Conservation (phyloP, 2,797 vertebrate genomes). For the Buceros bicornis region DNA sequence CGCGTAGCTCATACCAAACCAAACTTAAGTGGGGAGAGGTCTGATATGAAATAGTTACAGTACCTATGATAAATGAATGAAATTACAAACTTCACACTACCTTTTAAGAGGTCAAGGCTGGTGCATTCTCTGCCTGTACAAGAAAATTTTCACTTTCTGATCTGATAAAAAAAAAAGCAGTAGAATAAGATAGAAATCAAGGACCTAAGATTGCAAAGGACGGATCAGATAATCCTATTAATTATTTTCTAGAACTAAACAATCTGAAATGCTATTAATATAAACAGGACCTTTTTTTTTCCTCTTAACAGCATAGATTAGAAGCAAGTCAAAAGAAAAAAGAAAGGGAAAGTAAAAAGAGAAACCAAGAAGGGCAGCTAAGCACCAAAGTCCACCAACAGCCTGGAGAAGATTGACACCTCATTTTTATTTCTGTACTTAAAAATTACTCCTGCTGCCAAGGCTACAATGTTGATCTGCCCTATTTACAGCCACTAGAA, state of each 20-base stretch:
- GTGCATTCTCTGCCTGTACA: background rate
- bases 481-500: background rate
- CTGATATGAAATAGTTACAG: background rate
- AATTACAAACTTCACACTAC: background rate
- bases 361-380: background rate
- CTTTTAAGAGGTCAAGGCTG: background rate
- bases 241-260: background rate
- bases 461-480: background rate
- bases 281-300: background rate
- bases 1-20: background rate
- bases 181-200: background rate
- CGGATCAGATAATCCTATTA: background rate
- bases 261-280: background rate
- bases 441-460: background rate
- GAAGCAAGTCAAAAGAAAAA: background rate
- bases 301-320: background rate
- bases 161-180: background rate
- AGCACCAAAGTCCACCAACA: background rate
- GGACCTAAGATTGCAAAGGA: background rate
- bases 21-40: background rate
- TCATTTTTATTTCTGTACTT: background rate
- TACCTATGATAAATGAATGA: background rate
- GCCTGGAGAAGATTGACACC: background rate
- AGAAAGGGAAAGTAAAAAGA: background rate
- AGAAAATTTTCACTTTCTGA: background rate